Evolutionary conservation across 2,888 invertebrate genomes (phyloP).

Genomic region (Blera fallax): DNA sequence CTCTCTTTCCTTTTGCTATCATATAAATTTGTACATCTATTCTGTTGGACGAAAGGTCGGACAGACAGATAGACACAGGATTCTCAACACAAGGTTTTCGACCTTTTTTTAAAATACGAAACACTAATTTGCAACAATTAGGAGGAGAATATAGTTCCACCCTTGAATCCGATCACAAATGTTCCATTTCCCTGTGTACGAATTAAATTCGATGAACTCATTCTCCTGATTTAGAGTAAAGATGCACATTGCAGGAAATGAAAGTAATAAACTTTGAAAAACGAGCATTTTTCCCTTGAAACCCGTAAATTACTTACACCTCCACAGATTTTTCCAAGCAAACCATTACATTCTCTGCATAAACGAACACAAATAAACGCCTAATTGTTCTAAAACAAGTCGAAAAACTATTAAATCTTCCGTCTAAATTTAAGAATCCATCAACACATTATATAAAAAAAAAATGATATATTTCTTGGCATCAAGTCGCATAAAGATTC

Average conservation of each 20-base stretch:
- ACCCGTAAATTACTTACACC: not conserved
- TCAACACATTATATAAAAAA: not conserved
- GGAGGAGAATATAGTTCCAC: too few relatives aligned
- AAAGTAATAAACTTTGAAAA: not conserved
- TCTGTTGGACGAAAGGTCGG: too few relatives aligned
- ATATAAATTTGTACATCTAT: too few relatives aligned
- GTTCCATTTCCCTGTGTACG: too few relatives aligned
- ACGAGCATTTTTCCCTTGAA: not conserved
- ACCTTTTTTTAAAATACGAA: too few relatives aligned
- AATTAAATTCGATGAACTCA: too few relatives aligned
- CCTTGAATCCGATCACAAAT: too few relatives aligned
- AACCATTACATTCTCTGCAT: not conserved
- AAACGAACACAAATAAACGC: not conserved
- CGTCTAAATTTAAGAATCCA: not conserved
- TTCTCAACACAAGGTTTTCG: too few relatives aligned
- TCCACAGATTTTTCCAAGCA: not conserved
- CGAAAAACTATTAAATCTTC: not conserved
- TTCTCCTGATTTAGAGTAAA: not conserved
- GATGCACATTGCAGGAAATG: not conserved
- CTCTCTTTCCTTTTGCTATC: too few relatives aligned
- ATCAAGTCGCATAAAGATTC: not conserved
- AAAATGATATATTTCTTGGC: not conserved
- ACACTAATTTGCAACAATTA: too few relatives aligned
- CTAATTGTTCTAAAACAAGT: not conserved
- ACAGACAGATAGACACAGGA: too few relatives aligned